A percentile compares a stretch with the other conserved stretches of the same genome.
These are phyloP conservation scores for Gavia stellata DNA, from an alignment of 2,113 vertebrate species.

Conservation along the genomic window DNA sequence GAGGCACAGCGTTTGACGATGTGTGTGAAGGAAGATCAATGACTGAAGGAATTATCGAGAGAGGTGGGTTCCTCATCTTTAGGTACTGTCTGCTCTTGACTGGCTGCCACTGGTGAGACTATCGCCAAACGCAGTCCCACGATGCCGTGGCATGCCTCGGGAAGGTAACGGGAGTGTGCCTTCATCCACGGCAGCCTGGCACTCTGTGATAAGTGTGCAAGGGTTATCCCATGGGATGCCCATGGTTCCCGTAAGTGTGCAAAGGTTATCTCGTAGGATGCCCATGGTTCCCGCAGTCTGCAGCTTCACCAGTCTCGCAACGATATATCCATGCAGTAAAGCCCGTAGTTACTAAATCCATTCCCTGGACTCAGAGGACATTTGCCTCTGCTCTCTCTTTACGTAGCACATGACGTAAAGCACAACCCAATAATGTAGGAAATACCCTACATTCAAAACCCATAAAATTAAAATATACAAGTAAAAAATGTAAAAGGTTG, in stretches of 20 bases:
- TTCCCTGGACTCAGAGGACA: not conserved
- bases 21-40: not conserved
- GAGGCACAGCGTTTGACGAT: not conserved
- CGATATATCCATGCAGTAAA: rapidly evolving
- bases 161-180: rapidly evolving
- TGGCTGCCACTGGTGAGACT: not conserved
- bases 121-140: not conserved
- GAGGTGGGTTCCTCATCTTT: not conserved
- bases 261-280: not conserved
- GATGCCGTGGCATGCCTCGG: not conserved
- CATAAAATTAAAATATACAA: not conserved
- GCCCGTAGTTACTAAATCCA: not conserved
- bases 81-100: not conserved
- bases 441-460: not conserved
- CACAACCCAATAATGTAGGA: not conserved
- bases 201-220: not conserved
- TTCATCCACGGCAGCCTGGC: not conserved
- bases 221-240: not conserved
- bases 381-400: not conserved
- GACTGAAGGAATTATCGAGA: not conserved
- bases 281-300: not conserved
- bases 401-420: not conserved
- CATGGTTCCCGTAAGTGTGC: not conserved
- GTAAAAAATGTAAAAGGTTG: not conserved
- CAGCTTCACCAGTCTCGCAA: not conserved